A percentile compares a stretch with the other conserved stretches of the same genome.
Evolutionary conservation across 2,113 vertebrate genomes (phyloP).

Genomic region (Neogale vison): DNA sequence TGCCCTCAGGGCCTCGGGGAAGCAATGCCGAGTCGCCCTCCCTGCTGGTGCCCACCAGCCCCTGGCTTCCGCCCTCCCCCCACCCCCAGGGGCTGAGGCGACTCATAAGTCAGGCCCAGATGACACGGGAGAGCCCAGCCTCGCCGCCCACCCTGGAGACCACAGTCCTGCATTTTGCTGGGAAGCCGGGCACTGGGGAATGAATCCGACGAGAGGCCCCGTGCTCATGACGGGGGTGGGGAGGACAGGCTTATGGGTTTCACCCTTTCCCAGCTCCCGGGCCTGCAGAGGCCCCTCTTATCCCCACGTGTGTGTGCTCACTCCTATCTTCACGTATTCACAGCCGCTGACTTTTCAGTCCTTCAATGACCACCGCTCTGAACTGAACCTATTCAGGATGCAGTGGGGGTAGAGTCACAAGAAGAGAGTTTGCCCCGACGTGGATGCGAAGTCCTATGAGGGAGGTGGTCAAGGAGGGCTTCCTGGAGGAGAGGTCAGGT

Average conservation of each 20-base stretch:
- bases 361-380: rapidly evolving
- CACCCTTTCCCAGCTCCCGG: not conserved
- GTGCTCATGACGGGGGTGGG: rapidly evolving
- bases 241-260: rapidly evolving
- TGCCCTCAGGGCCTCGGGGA: not conserved
- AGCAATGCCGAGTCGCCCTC: not conserved
- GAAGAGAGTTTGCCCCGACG: not conserved
- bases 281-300: not conserved
- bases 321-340: too few species aligned
- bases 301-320: rapidly evolving
- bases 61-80: not conserved
- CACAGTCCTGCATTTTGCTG: rapidly evolving
- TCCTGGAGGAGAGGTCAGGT: not conserved
- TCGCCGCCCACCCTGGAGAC: not conserved
- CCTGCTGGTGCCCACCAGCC: not conserved
- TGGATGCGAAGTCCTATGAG: not conserved
- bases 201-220: not conserved
- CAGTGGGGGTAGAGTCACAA: too few species aligned
- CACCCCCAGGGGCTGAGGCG: not conserved
- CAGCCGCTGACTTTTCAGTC: rapidly evolving
- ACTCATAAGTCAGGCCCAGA: not conserved
- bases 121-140: not conserved
- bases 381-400: not conserved
- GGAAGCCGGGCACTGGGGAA: not conserved
- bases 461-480: not conserved